Evolutionary conservation across 1,140 invertebrate species (phyloP).

Genomic region (Venustaconcha ellipsiformis): DNA sequence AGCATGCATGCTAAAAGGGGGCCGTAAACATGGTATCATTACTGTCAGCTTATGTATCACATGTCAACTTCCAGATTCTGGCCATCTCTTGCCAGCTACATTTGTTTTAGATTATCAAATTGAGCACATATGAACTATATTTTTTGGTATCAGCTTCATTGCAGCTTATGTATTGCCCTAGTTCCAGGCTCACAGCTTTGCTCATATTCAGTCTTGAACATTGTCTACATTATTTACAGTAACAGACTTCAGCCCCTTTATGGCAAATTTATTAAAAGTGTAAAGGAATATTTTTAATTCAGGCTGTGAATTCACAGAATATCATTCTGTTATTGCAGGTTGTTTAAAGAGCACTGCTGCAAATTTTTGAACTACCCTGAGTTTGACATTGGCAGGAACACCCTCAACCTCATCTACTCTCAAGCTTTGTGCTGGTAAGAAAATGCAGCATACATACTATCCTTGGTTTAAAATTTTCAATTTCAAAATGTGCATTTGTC

Average conservation of each 20-base stretch:
- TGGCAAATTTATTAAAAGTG: neutral
- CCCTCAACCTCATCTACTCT: constrained; percentile 81
- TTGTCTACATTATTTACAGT: neutral
- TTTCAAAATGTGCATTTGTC: too few species aligned
- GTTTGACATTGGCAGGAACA: constrained; percentile 81
- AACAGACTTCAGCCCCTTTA: neutral
- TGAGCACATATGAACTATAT: too few species aligned
- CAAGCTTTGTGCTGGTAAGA: constrained; percentile 78
- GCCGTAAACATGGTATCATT: too few species aligned
- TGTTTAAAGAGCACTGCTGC: constrained; percentile 48
- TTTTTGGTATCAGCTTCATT: too few species aligned
- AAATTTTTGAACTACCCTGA: constrained; percentile 70
- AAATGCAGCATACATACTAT: neutral
- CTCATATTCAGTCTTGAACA: neutral
- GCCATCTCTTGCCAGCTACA: too few species aligned
- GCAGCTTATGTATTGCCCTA: too few species aligned
- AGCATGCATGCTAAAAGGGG: too few species aligned
- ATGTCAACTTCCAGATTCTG: too few species aligned
- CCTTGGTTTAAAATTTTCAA: too few species aligned
- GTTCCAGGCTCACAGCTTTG: neutral
- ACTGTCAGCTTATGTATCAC: too few species aligned
- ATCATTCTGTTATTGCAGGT: constrained; percentile 36
- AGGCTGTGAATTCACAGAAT: too few species aligned
- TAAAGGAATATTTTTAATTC: neutral
- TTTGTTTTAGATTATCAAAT: too few species aligned